phyloP scores from a whole-genome alignment of 2,888 invertebrate species.

The Aphelenchoides bicaudatus region DNA sequence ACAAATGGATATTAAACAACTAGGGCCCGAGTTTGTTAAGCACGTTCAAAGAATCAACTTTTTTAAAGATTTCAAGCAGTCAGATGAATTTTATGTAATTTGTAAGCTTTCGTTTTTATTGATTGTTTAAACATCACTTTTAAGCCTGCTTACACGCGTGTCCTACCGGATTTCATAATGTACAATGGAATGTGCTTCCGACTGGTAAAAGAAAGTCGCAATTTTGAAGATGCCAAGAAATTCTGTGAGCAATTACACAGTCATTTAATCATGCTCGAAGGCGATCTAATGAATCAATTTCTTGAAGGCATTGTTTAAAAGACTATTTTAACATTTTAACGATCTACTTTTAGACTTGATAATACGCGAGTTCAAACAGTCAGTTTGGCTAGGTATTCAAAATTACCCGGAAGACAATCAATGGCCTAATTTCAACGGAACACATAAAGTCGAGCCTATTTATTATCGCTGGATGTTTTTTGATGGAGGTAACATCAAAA shows the following conservation, averaged over 20 bases:
- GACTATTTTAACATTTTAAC: neutral
- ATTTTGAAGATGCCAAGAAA: neutral
- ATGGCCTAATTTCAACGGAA: conserved; percentile 11
- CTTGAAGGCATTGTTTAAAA: neutral
- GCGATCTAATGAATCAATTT: conserved; percentile 5
- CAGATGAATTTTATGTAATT: conserved; percentile 1
- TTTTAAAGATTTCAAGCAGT: neutral
- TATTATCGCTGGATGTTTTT: conserved; percentile 20
- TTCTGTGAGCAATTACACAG: neutral
- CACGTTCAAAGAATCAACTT: neutral
- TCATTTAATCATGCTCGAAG: neutral
- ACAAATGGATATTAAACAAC: neutral
- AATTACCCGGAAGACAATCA: neutral
- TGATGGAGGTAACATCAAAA: neutral
- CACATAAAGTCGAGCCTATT: neutral
- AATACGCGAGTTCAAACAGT: neutral
- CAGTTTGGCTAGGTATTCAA: conserved; percentile 16
- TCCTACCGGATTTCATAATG: neutral
- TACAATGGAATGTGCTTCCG: conserved; percentile 17
- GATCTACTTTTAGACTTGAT: neutral
- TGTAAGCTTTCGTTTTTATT: neutral
- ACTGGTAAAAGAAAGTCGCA: conserved; percentile 2
- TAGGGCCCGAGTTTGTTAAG: conserved; percentile 2
- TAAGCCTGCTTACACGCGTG: neutral
- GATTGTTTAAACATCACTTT: neutral